Conservation (phyloP, 92 coral and sea anemone species). For the Virgularia gustaviana region DNA sequence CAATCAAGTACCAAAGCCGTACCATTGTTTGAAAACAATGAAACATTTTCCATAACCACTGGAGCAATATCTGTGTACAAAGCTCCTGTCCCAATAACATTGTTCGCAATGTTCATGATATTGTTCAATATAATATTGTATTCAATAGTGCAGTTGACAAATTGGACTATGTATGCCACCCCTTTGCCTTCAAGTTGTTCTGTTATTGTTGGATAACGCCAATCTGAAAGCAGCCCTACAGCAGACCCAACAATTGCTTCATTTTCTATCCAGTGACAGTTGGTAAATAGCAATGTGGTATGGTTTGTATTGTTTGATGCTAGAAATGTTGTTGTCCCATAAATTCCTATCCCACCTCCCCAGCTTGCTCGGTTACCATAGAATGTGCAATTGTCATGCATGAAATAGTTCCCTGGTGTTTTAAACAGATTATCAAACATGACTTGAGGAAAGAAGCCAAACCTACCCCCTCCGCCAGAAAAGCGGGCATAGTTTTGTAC, state of each 20-base stretch:
- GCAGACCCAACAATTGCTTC: constrained; percentile 46
- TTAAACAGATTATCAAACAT: background rate
- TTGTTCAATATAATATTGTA: constrained; percentile 28
- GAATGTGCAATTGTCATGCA: constrained; percentile 54
- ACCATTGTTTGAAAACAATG: constrained; percentile 8
- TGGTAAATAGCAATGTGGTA: constrained; percentile 15
- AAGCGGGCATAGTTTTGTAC: constrained; percentile 48
- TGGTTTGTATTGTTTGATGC: constrained; percentile 1
- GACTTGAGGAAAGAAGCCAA: constrained; percentile 41
- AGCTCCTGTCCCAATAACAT: constrained; percentile 69
- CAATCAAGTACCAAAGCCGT: constrained; percentile 59
- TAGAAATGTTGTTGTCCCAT: constrained; percentile 39
- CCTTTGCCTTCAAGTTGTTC: background rate
- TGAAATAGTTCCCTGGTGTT: constrained; percentile 43
- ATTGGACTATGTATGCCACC: constrained; percentile 18
- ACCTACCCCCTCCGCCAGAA: constrained; percentile 74
- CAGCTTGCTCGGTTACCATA: constrained; percentile 48
- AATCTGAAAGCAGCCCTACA: constrained; percentile 15
- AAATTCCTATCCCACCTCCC: constrained; percentile 63
- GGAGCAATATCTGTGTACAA: constrained; percentile 46
- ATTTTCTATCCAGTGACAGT: constrained; percentile 39
- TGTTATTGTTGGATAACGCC: background rate
- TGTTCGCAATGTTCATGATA: constrained; percentile 24
- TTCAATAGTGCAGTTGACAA: constrained; percentile 36
- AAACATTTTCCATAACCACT: constrained; percentile 41